Conservation (phyloP, 2,888 invertebrate species). For the Cataglyphis cursor region DNA sequence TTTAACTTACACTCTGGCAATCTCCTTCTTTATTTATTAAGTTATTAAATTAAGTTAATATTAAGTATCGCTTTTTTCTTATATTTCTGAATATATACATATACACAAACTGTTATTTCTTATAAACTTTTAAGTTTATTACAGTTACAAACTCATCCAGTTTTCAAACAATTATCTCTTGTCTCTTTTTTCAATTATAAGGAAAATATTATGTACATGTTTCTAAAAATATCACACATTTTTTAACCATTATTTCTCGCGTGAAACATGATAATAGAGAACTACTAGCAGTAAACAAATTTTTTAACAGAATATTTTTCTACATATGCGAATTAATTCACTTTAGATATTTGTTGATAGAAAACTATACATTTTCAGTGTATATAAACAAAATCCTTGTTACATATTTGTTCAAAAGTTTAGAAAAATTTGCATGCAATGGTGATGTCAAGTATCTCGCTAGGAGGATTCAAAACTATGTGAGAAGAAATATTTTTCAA, state of each 20-base stretch:
- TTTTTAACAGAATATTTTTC: slow-evolving; percentile 59
- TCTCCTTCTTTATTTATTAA: background rate
- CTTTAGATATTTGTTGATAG: slow-evolving; percentile 13
- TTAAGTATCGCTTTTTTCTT: background rate
- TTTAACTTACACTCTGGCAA: background rate
- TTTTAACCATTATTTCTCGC: slow-evolving; percentile 34
- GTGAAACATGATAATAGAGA: slow-evolving; percentile 52
- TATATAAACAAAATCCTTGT: slow-evolving; percentile 43
- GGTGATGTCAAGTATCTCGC: background rate
- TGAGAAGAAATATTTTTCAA: slow-evolving; percentile 45
- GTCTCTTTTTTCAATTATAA: background rate
- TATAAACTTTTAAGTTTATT: background rate
- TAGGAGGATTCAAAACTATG: background rate
- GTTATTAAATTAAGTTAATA: slow-evolving; percentile 17
- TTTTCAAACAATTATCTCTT: background rate
- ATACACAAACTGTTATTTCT: background rate
- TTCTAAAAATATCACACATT: background rate
- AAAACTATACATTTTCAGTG: slow-evolving; percentile 34
- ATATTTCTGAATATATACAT: background rate
- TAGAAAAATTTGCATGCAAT: slow-evolving; percentile 18
- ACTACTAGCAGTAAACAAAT: slow-evolving; percentile 58
- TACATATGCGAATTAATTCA: slow-evolving; percentile 65
- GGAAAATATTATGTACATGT: background rate
- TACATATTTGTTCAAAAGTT: background rate
- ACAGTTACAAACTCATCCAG: background rate